Evolutionary conservation across 2,797 vertebrate genomes (phyloP).

Genomic region (Falco novaeseelandiae): DNA sequence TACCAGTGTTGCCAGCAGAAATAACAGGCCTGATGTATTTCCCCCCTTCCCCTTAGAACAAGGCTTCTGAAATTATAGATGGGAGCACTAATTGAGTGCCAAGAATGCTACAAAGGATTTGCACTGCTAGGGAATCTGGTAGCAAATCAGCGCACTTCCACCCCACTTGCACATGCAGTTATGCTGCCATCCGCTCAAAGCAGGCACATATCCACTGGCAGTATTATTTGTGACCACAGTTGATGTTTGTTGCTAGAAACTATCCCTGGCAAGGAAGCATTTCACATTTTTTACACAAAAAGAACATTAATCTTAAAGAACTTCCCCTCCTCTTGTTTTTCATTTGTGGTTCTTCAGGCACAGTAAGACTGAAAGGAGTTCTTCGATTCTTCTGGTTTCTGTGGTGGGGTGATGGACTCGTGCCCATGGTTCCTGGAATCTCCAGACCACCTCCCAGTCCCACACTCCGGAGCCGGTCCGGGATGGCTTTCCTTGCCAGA

Average conservation of each 20-base stretch:
- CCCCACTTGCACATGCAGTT: background rate
- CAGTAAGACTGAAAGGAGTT: background rate
- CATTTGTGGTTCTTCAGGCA: background rate
- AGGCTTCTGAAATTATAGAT: constrained; percentile 39
- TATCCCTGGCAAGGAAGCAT: background rate
- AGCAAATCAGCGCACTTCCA: background rate
- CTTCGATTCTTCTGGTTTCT: background rate
- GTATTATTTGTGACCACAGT: background rate
- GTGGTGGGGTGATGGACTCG: background rate
- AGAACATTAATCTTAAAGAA: background rate
- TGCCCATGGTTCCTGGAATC: background rate
- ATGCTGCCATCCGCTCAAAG: background rate
- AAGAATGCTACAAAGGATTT: background rate
- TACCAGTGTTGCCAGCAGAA: background rate
- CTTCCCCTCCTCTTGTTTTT: background rate
- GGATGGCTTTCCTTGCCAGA: background rate
- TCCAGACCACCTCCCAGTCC: background rate
- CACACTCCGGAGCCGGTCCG: background rate
- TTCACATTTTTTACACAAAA: background rate
- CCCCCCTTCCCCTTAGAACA: background rate
- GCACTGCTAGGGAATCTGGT: background rate
- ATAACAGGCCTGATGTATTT: constrained; percentile 10
- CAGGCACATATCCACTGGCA: background rate
- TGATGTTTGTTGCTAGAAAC: background rate
- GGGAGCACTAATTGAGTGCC: background rate